Conservation (phyloP, 2,888 invertebrate genomes). For the Pteria penguin region DNA sequence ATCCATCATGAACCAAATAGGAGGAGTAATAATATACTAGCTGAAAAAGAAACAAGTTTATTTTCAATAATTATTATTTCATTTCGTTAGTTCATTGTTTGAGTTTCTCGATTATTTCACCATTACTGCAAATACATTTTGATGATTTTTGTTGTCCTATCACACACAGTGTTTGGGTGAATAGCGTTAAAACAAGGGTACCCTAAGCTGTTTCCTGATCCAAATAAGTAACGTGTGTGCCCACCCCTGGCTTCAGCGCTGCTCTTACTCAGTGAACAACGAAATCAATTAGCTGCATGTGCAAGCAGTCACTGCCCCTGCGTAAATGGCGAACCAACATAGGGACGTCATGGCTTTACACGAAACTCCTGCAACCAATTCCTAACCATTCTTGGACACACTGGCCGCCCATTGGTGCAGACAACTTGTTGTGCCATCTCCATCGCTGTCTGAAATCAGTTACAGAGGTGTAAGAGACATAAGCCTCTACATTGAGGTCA, state of each 20-base stretch:
- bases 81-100: too few relatives aligned
- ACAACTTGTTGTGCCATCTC: slow-evolving; percentile 6
- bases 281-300: too few relatives aligned
- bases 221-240: slow-evolving; percentile 11
- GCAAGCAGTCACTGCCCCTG: too few relatives aligned
- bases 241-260: slow-evolving; percentile 9
- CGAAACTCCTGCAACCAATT: neutral
- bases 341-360: slow-evolving; percentile 3
- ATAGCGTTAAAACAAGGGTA: too few relatives aligned
- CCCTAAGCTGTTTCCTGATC: neutral
- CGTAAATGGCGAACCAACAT: neutral
- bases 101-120: too few relatives aligned
- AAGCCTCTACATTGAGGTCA: slow-evolving; percentile 7
- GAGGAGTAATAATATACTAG: too few relatives aligned
- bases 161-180: too few relatives aligned
- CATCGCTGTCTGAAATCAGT: slow-evolving; percentile 10
- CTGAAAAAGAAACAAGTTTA: too few relatives aligned
- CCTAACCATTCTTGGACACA: slow-evolving; percentile 7
- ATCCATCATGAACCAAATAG: too few relatives aligned
- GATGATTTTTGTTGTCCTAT: too few relatives aligned
- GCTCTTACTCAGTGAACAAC: neutral
- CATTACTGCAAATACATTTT: too few relatives aligned
- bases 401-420: slow-evolving; percentile 11
- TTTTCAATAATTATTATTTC: too few relatives aligned
- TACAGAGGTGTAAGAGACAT: slow-evolving; percentile 13